A percentile compares a stretch with the other conserved stretches of the same genome.
These are phyloP conservation scores for Rhynchotus rufescens DNA, from an alignment of 2,797 vertebrate species.

Conservation along the genomic window DNA sequence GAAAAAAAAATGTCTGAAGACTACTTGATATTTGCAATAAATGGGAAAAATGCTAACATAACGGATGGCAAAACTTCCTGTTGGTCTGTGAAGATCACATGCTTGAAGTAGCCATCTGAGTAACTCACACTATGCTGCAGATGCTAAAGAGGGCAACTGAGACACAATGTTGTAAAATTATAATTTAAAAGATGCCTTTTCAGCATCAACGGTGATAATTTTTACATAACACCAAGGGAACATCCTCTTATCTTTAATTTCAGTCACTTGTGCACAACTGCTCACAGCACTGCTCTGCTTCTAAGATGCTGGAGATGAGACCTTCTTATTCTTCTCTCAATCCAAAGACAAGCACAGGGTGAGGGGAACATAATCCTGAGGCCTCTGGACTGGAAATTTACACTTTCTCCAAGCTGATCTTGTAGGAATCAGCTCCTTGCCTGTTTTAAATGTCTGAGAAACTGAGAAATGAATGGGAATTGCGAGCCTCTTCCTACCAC, in stretches of 20 bases:
- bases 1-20: neutral
- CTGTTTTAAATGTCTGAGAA: neutral
- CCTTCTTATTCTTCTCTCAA: neutral
- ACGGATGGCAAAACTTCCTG: neutral
- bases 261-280: neutral
- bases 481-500: accelerated
- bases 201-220: neutral
- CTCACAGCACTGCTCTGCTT: neutral
- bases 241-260: neutral
- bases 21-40: neutral
- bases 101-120: accelerated
- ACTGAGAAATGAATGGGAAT: neutral
- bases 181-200: neutral
- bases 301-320: neutral
- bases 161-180: neutral
- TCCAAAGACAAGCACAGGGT: accelerated
- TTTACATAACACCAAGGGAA: neutral
- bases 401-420: neutral
- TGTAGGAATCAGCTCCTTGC: neutral
- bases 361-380: neutral
- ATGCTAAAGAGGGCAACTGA: neutral
- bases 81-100: accelerated
- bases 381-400: neutral
- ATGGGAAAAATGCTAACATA: neutral
- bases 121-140: neutral